These are phyloP conservation scores for Drosophila parvula DNA, from an alignment of 1,140 invertebrate genomes.

Conservation along the genomic window DNA sequence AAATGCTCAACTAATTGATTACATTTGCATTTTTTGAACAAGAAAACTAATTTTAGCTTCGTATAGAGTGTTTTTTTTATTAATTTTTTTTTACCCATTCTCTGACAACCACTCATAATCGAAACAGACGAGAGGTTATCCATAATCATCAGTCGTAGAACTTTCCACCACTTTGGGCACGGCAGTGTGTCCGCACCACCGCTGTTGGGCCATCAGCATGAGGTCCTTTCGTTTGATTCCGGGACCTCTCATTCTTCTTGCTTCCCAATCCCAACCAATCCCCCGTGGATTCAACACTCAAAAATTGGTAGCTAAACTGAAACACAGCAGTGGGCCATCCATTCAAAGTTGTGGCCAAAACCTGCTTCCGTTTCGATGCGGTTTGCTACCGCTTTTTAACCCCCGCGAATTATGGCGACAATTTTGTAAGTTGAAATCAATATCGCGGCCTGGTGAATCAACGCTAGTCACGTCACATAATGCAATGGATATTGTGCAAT, in stretches of 20 bases:
- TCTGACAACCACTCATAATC: constrained; percentile 4
- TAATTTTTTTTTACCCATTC: too few species aligned
- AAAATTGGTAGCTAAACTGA: constrained; percentile 27
- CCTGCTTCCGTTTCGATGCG: constrained; percentile 31
- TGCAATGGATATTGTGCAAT: constrained; percentile 32
- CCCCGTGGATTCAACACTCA: constrained; percentile 23
- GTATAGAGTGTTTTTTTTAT: background rate
- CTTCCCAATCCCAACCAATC: constrained; percentile 3
- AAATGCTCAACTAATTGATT: background rate
- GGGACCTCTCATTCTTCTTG: background rate
- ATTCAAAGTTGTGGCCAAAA: constrained; percentile 22
- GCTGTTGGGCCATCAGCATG: constrained; percentile 6
- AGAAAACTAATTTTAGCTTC: background rate
- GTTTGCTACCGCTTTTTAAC: background rate
- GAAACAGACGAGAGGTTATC: constrained; percentile 1
- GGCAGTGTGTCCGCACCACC: constrained; percentile 17
- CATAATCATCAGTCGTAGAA: background rate
- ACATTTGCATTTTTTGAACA: background rate
- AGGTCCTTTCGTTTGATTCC: constrained; percentile 10
- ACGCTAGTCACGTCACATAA: constrained; percentile 39
- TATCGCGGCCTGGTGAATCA: constrained; percentile 54
- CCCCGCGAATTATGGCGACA: constrained; percentile 6
- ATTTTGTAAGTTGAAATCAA: constrained; percentile 66
- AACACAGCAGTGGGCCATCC: constrained; percentile 14
- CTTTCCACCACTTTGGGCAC: background rate